These are phyloP conservation scores for Melieria omissa DNA, from an alignment of 2,888 invertebrate genomes.

Conservation along the genomic window DNA sequence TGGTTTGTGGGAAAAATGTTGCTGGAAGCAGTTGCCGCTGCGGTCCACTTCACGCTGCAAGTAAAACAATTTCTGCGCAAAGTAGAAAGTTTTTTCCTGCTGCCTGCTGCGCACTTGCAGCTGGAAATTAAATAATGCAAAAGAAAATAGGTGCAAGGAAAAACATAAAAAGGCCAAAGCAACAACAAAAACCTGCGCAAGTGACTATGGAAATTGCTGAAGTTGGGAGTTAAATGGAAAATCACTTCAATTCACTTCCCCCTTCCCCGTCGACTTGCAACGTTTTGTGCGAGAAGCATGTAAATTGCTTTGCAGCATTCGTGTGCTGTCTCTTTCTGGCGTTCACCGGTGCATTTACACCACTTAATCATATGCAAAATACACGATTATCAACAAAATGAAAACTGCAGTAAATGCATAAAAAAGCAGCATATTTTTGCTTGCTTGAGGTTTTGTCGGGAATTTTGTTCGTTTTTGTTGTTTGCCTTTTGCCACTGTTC, in stretches of 20 bases:
- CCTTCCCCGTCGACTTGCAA: neutral
- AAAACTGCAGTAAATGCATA: no score
- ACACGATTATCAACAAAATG: neutral
- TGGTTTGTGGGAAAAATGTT: neutral
- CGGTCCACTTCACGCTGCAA: no score
- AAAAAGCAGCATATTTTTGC: neutral
- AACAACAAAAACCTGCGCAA: no score
- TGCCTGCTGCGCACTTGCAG: no score
- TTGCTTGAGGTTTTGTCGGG: neutral
- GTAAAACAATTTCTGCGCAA: no score
- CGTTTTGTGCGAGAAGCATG: neutral
- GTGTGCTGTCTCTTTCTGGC: neutral
- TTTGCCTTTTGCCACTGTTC: no score
- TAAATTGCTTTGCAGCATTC: neutral
- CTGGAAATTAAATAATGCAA: no score
- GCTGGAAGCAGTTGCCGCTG: neutral
- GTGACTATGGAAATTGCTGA: no score
- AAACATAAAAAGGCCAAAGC: no score
- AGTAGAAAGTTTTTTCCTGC: no score
- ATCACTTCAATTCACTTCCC: constrained; percentile 1
- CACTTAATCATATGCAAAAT: constrained; percentile 1
- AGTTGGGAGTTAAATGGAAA: neutral
- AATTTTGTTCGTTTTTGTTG: neutral
- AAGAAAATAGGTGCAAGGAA: no score
- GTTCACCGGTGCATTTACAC: neutral